Evolutionary conservation across 2,113 vertebrate species (phyloP).

Genomic region (Tetrax tetrax): DNA sequence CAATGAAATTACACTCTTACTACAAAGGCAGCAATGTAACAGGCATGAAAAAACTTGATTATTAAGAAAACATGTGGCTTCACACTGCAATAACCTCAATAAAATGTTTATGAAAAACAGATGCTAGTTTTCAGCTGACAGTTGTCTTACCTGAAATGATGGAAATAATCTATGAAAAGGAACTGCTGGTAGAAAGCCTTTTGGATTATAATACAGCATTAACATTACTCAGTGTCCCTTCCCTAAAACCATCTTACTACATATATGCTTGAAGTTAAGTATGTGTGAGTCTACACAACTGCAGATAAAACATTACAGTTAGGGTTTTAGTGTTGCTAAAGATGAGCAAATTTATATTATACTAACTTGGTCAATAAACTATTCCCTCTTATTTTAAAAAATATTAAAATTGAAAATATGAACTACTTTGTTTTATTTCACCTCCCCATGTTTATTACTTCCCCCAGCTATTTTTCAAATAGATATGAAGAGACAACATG

Average conservation of each 20-base stretch:
- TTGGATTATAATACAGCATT: neutral
- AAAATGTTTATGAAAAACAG: neutral
- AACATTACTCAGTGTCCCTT: neutral
- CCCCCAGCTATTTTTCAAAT: neutral
- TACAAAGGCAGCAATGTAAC: neutral
- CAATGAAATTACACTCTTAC: neutral
- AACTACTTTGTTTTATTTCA: neutral
- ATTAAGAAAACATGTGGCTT: conserved; percentile 3
- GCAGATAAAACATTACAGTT: neutral
- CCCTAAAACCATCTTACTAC: neutral
- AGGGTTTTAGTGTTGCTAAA: neutral
- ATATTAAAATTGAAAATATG: neutral
- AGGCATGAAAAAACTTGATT: neutral
- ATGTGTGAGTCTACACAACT: neutral
- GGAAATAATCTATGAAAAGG: neutral
- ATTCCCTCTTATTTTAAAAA: neutral
- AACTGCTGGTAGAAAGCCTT: neutral
- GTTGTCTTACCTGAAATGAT: neutral
- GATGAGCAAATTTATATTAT: neutral
- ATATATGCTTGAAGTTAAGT: neutral
- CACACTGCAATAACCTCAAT: neutral
- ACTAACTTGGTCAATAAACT: neutral
- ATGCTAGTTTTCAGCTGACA: neutral
- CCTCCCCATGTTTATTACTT: neutral
- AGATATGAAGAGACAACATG: neutral